phyloP scores from a whole-genome alignment of 1,140 invertebrate species.

The Maniola jurtina region DNA sequence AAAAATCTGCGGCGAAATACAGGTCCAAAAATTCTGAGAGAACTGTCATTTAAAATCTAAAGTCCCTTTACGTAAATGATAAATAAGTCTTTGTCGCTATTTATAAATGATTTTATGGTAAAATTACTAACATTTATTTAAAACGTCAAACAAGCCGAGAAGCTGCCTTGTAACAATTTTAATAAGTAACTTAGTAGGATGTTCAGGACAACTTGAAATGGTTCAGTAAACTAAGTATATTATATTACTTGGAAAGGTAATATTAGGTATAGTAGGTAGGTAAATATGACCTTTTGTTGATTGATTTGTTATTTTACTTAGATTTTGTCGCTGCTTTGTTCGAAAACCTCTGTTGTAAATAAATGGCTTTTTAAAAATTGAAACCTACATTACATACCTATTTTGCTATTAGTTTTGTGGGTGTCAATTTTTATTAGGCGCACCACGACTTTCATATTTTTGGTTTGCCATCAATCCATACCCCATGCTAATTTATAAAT shows the following conservation, averaged over 20 bases:
- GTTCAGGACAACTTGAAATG: conserved; percentile 37
- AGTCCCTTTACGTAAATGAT: too few species aligned
- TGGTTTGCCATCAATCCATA: too few species aligned
- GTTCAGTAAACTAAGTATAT: conserved; percentile 33
- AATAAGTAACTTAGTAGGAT: conserved; percentile 19
- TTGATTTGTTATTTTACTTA: conserved; percentile 20
- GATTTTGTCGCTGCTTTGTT: neutral
- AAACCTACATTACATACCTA: too few species aligned
- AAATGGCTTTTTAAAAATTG: too few species aligned
- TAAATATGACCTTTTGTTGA: conserved; percentile 32
- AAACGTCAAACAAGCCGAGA: conserved; percentile 6
- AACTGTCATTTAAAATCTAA: neutral
- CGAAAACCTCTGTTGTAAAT: neutral
- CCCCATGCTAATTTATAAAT: too few species aligned
- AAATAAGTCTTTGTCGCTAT: neutral
- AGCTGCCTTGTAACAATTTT: conserved; percentile 10
- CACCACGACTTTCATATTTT: too few species aligned
- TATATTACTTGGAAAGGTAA: conserved; percentile 31
- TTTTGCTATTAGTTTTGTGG: too few species aligned
- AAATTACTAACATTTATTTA: conserved; percentile 8
- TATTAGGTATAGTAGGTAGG: too few species aligned
- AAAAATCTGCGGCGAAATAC: too few species aligned
- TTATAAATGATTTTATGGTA: neutral
- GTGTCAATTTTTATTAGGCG: too few species aligned
- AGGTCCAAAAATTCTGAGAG: too few species aligned